Evolutionary conservation across 2,797 vertebrate genomes (phyloP), one percentile per base, ranked within the genome.

Genomic region (Sebastes paucispinis): DNA sequence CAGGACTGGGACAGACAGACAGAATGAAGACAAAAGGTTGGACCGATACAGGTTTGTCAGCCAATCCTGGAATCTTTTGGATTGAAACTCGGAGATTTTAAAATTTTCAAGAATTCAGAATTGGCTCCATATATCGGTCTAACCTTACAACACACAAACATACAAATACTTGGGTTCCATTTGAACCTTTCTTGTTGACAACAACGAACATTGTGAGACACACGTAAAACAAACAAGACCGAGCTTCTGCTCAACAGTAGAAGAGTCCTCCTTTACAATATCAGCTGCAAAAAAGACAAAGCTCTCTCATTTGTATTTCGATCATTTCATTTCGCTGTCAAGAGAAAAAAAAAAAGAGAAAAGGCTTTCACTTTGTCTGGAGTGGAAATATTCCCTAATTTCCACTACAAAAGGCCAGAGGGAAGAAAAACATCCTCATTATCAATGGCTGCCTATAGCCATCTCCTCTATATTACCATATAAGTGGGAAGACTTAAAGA

Each of bases 371-470:
- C 73, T 82, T 60, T 73, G 73, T 83, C 69, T 87, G 57, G 27
- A 77, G 85, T 78, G 27, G 65, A 89, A 86, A 86, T 84, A 77
- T 84, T 81, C 69, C 47, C 47, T 25, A 59, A 89, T 92, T 93
- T 90, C 85, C 91, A 89, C 89, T 77, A 83, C 79, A 92, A 88
- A 93, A 91, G 73, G 64, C 59, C 36, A 70, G 64, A 50, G 60
- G 55, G 69, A 79, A 73, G 20, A 55, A 81, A 88, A 85, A 85
- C 59, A 47, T 58, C 20, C 60, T 86, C 77, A 87, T 88, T 87
- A 80, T 71, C 75, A 75, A 58, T 58, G 36, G 24, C 75, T 63
- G 80, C 87, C 83, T 85, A 72, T 70, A 75, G 87, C 80, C 82
- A 70, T 79, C 73, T 83, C 75, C 77, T 82, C 75, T 57, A 52